These are phyloP conservation scores for Diadegma fenestrale DNA, from an alignment of 2,888 invertebrate genomes.

Conservation along the genomic window DNA sequence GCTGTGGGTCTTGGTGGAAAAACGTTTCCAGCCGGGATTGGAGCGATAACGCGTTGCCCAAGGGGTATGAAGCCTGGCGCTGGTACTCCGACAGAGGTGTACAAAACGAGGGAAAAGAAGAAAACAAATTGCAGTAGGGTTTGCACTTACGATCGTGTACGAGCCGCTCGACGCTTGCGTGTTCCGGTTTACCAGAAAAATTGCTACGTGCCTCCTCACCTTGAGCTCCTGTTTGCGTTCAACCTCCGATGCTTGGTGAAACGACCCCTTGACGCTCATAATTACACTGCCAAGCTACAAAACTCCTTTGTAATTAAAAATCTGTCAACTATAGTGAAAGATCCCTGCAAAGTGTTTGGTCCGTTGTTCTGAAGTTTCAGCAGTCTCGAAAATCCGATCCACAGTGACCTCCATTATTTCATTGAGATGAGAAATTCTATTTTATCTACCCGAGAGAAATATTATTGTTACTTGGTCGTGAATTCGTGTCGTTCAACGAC, in stretches of 20 bases:
- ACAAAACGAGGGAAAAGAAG: slow-evolving; percentile 16
- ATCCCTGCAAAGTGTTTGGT: slow-evolving; percentile 12
- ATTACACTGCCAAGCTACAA: slow-evolving; percentile 33
- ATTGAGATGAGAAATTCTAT: not conserved
- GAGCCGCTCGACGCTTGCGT: slow-evolving; percentile 17
- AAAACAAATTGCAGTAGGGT: slow-evolving; percentile 39
- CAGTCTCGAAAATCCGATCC: not conserved
- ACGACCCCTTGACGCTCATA: slow-evolving; percentile 51
- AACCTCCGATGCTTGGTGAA: slow-evolving; percentile 10
- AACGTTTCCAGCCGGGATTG: slow-evolving; percentile 47
- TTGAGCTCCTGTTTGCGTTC: not conserved
- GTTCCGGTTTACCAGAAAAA: slow-evolving; percentile 19
- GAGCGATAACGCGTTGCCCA: slow-evolving; percentile 51
- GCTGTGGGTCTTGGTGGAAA: slow-evolving; percentile 7
- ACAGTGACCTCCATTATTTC: not conserved
- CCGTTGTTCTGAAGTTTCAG: not conserved
- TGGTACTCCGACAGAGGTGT: not conserved
- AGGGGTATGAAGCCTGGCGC: not conserved
- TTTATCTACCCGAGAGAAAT: not conserved
- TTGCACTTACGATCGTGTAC: slow-evolving; percentile 29
- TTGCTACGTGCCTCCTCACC: not conserved
- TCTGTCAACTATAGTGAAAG: slow-evolving; percentile 26
- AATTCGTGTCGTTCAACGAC: not conserved
- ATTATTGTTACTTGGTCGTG: not conserved
- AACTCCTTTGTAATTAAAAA: slow-evolving; percentile 61